Percentiles rank a stretch among this genome's conserved stretches.
Conservation (phyloP, 1,140 invertebrate species). For the Sycophaga agraensis region DNA sequence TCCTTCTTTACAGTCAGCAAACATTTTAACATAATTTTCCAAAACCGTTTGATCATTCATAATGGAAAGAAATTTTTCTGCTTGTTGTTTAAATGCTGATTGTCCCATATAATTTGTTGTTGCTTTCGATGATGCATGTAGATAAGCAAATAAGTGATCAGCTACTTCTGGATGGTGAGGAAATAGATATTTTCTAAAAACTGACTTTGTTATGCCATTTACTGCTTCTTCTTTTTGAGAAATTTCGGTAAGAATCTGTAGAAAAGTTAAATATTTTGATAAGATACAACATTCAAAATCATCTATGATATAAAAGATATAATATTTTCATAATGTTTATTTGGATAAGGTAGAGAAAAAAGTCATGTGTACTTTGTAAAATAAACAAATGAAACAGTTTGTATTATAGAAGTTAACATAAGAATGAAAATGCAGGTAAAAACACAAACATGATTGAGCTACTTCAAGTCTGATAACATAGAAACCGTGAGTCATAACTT, state of each 20-base stretch:
- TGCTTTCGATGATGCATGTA: constrained; percentile 63
- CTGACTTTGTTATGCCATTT: constrained; percentile 64
- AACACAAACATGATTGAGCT: no score
- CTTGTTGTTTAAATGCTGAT: constrained; percentile 68
- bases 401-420: no score
- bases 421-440: no score
- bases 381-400: no score
- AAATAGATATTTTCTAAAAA: constrained; percentile 71
- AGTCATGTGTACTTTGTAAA: no score
- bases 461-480: no score
- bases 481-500: no score
- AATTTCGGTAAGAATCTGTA: constrained; percentile 66
- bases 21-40: constrained; percentile 70
- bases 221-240: constrained; percentile 65
- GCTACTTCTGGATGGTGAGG: constrained; percentile 75
- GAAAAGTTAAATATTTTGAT: no score
- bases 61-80: constrained; percentile 69
- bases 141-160: constrained; percentile 66
- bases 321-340: no score
- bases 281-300: no score
- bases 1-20: constrained; percentile 53
- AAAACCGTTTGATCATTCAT: constrained; percentile 66
- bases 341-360: no score
- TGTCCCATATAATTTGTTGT: constrained; percentile 64
- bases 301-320: no score